Percentiles rank a stretch among this genome's conserved stretches.
These are phyloP conservation scores for Myzus persicae DNA, from an alignment of 1,140 invertebrate species.

Conservation along the genomic window DNA sequence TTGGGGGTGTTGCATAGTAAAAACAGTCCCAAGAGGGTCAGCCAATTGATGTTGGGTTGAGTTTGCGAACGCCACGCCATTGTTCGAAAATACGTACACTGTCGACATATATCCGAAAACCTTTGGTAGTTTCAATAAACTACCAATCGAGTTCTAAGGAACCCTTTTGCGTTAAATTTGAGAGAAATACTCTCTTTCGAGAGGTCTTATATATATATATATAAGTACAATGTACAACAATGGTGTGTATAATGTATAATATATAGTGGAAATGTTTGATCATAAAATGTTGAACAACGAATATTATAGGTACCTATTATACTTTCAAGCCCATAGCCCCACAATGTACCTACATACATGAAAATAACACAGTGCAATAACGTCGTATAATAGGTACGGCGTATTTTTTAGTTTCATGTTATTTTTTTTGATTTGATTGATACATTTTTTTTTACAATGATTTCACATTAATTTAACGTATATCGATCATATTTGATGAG, in stretches of 20 bases:
- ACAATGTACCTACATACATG: neutral
- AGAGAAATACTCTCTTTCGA: neutral
- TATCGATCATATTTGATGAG: neutral
- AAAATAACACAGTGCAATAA: neutral
- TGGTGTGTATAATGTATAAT: neutral
- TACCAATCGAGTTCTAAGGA: neutral
- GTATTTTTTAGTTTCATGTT: neutral
- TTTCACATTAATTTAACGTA: neutral
- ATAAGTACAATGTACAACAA: neutral
- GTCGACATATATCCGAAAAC: neutral
- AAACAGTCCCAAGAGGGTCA: slow-evolving; percentile 16
- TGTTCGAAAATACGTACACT: slow-evolving; percentile 16
- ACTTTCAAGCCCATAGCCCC: neutral
- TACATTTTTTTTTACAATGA: neutral
- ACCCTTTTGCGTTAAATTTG: neutral
- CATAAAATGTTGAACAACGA: neutral
- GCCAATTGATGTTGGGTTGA: slow-evolving; percentile 30
- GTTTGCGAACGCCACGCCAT: neutral
- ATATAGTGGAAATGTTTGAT: slow-evolving; percentile 15
- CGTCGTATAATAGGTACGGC: no score
- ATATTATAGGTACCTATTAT: neutral
- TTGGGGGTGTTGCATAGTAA: neutral
- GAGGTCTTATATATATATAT: neutral
- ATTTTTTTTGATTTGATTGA: neutral
- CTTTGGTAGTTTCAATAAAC: neutral